phyloP scores from a whole-genome alignment of 92 coral and sea anemone species.

The Porites evermanni region DNA sequence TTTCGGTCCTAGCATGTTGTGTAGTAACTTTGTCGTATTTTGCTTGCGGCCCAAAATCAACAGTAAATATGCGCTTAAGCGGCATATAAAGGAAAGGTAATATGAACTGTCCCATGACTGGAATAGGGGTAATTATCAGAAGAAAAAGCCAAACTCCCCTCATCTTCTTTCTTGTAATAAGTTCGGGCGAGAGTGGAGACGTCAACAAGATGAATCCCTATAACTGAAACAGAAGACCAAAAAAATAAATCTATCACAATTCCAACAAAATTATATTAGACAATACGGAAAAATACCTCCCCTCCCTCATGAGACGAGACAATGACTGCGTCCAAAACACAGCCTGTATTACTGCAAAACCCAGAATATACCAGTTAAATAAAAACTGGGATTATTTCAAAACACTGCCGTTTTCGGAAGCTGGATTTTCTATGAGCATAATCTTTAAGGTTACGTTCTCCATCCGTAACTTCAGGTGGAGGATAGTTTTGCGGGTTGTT shows the following conservation, averaged over 20 bases:
- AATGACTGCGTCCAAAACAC: background rate
- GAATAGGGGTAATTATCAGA: background rate
- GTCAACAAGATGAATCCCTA: background rate
- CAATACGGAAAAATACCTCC: background rate
- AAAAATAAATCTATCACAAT: background rate
- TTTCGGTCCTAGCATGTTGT: background rate
- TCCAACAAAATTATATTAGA: background rate
- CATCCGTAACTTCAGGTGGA: background rate
- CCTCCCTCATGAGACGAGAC: background rate
- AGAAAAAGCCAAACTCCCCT: background rate
- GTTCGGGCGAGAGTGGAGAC: background rate
- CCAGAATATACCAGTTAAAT: too few species aligned
- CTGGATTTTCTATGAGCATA: too few species aligned
- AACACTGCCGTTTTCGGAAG: too few species aligned
- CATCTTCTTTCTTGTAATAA: too few species aligned
- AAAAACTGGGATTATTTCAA: too few species aligned
- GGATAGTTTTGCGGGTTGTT: background rate
- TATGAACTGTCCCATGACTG: slow-evolving; percentile 4
- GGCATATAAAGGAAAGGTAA: slow-evolving; percentile 36
- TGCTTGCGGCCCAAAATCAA: accelerated
- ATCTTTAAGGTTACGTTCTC: background rate
- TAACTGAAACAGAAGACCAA: background rate
- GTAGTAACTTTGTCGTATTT: slow-evolving; percentile 8
- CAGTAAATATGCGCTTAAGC: background rate
- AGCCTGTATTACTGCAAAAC: too few species aligned